Conservation (phyloP, 2,797 vertebrate genomes). For the Oryzias sinensis region DNA sequence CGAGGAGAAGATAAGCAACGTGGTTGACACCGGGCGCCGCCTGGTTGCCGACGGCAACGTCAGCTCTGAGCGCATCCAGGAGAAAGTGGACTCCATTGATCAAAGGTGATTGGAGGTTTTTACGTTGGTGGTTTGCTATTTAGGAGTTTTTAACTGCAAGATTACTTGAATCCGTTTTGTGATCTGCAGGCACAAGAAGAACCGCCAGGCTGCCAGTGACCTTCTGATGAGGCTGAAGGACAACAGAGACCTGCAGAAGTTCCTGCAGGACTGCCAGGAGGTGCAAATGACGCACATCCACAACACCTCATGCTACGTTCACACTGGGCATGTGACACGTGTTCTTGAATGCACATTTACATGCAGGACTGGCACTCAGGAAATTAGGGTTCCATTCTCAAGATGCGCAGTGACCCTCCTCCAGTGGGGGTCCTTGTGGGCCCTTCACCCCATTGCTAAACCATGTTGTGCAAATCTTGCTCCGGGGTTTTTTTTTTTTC, state of each 20-base stretch:
- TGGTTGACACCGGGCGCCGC: slow-evolving; percentile 90
- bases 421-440: too few species aligned
- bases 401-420: too few species aligned
- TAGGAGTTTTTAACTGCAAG: too few species aligned
- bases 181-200: slow-evolving; percentile 73
- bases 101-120: slow-evolving; percentile 79
- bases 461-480: too few species aligned
- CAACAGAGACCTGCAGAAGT: slow-evolving; percentile 96
- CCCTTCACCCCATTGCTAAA: too few species aligned
- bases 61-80: slow-evolving; percentile 84
- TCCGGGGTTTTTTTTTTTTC: too few species aligned
- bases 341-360: too few species aligned
- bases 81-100: slow-evolving; percentile 95
- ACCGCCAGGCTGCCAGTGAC: slow-evolving; percentile 86
- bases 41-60: slow-evolving; percentile 94
- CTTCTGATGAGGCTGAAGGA: slow-evolving; percentile 92
- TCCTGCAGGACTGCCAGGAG: slow-evolving; percentile 98
- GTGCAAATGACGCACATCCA: slow-evolving; percentile 53
- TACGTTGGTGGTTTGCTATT: too few species aligned
- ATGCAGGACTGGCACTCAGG: too few species aligned
- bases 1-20: slow-evolving; percentile 93
- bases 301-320: too few species aligned
- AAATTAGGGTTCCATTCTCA: too few species aligned
- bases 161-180: neutral
- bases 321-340: too few species aligned